Percentiles rank a stretch among this genome's conserved stretches.
Conservation (phyloP, 1,140 invertebrate genomes). For the Ips nitidus region DNA sequence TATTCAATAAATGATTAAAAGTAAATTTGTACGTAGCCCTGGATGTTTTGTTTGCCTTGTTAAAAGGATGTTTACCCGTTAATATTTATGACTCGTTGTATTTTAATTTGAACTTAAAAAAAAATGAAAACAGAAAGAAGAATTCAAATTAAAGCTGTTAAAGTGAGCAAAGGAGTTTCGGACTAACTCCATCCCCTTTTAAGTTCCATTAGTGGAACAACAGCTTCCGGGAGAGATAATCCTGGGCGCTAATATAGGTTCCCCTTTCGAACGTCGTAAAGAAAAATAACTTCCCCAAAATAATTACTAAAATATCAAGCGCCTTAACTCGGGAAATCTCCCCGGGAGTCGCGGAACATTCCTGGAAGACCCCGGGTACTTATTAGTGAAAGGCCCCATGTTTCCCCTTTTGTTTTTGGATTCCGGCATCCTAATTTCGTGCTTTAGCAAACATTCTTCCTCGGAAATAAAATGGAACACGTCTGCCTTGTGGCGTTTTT, state of each 20-base stretch:
- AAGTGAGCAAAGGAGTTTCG: too few species aligned
- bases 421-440: slow-evolving; percentile 27
- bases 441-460: slow-evolving; percentile 29
- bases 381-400: slow-evolving; percentile 12
- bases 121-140: too few species aligned
- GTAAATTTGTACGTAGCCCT: too few species aligned
- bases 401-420: slow-evolving; percentile 21
- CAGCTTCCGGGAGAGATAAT: not conserved
- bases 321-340: slow-evolving; percentile 6
- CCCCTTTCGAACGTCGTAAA: slow-evolving; percentile 10
- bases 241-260: not conserved
- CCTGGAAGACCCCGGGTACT: slow-evolving; percentile 12
- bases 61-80: too few species aligned
- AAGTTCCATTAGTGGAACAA: not conserved
- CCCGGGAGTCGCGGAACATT: slow-evolving; percentile 10
- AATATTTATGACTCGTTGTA: too few species aligned
- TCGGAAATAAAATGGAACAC: slow-evolving; percentile 21
- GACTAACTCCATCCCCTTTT: not conserved
- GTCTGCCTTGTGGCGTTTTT: slow-evolving; percentile 4
- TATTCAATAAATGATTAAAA: too few species aligned
- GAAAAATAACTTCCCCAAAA: slow-evolving; percentile 15
- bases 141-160: too few species aligned
- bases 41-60: too few species aligned
- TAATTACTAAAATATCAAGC: slow-evolving; percentile 19
- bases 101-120: too few species aligned